phyloP scores from a whole-genome alignment of 1,140 invertebrate species.

The Drosophila sulfurigaster region DNA sequence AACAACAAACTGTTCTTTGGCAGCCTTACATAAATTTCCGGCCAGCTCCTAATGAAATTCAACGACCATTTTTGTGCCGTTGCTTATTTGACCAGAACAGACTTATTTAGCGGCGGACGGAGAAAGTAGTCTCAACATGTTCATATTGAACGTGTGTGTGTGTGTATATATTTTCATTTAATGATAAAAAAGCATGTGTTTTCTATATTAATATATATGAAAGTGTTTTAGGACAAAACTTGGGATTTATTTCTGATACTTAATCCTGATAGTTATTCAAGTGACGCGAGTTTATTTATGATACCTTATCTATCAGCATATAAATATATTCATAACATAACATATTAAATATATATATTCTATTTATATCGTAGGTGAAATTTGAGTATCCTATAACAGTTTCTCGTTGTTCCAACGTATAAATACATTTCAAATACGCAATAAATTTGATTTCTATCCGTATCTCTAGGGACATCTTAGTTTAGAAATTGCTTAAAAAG shows the following conservation, averaged over 20 bases:
- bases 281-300: neutral
- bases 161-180: neutral
- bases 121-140: constrained; percentile 2
- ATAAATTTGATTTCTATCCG: too few relatives aligned
- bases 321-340: too few relatives aligned
- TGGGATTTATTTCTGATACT: constrained; percentile 2
- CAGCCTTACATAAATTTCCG: constrained; percentile 71
- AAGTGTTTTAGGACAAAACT: neutral
- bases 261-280: neutral
- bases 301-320: too few relatives aligned
- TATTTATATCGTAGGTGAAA: too few relatives aligned
- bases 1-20: constrained; percentile 20
- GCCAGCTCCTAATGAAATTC: constrained; percentile 64
- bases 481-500: neutral
- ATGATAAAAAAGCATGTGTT: too few relatives aligned
- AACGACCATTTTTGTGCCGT: constrained; percentile 34
- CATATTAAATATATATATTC: too few relatives aligned
- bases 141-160: too few relatives aligned
- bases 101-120: neutral
- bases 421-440: too few relatives aligned
- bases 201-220: constrained; percentile 1
- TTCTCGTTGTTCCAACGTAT: too few relatives aligned
- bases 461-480: too few relatives aligned
- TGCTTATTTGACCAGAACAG: constrained; percentile 18
- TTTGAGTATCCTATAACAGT: too few relatives aligned